Evolutionary conservation across 2,113 vertebrate species (phyloP).

Genomic region (Ciconia maguari): DNA sequence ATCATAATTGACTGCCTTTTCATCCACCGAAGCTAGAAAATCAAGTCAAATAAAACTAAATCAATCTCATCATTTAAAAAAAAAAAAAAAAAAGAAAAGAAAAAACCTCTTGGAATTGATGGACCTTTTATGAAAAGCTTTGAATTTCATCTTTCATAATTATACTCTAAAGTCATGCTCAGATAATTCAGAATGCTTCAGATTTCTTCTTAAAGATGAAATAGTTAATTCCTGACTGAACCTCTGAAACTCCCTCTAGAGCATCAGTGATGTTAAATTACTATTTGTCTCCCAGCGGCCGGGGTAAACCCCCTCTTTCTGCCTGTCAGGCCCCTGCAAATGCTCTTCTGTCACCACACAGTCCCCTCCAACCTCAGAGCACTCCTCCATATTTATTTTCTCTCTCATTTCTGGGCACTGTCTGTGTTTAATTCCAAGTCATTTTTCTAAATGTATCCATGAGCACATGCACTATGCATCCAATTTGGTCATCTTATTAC

Average conservation of each 20-base stretch:
- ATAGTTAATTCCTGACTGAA: neutral
- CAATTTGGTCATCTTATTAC: slow-evolving; percentile 17
- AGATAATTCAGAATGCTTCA: neutral
- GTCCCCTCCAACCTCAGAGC: neutral
- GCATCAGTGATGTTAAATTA: neutral
- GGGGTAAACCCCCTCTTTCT: neutral
- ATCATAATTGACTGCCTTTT: neutral
- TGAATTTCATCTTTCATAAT: neutral
- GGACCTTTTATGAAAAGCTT: neutral
- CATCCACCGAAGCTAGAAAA: neutral
- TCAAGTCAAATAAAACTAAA: neutral
- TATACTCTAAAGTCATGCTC: neutral
- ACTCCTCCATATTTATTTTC: slow-evolving; percentile 52
- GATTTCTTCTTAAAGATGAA: neutral
- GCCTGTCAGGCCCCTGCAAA: slow-evolving; percentile 10
- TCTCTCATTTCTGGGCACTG: slow-evolving; percentile 30
- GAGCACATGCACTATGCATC: neutral
- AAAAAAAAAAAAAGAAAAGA: too few relatives aligned
- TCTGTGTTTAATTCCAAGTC: slow-evolving; percentile 61
- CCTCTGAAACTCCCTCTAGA: neutral
- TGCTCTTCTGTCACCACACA: neutral
- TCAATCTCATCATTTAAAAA: neutral
- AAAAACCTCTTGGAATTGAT: neutral
- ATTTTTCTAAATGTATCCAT: slow-evolving; percentile 25
- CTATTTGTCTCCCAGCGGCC: neutral